These are phyloP conservation scores for Malthinus flaveolus DNA, from an alignment of 2,888 invertebrate genomes.

Conservation along the genomic window DNA sequence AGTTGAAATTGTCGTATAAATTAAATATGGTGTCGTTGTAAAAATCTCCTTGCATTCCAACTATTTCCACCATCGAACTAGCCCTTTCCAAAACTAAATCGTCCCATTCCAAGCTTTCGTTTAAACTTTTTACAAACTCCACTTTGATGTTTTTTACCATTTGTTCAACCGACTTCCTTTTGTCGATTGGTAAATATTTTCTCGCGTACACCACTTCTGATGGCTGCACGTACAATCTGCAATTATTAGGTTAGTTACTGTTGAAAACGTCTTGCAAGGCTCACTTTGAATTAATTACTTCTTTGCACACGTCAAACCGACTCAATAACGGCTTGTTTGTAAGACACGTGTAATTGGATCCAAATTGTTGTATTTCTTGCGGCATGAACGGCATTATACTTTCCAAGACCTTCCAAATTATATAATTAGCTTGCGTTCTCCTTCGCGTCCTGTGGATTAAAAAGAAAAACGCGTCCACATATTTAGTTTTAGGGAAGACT, in stretches of 20 bases:
- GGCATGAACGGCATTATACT: constrained; percentile 5
- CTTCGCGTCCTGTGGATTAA: constrained; percentile 19
- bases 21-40: constrained; percentile 34
- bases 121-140: constrained; percentile 30
- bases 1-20: constrained; percentile 19
- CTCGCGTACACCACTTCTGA: constrained; percentile 13
- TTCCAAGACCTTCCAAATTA: constrained; percentile 25
- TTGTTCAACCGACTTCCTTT: constrained; percentile 21
- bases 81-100: constrained; percentile 31
- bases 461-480: constrained; percentile 8
- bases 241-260: background rate
- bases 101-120: constrained; percentile 35
- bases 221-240: constrained; percentile 9
- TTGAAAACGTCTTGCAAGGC: background rate
- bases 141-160: constrained; percentile 31
- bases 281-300: background rate
- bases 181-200: constrained; percentile 20
- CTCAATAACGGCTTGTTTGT: background rate
- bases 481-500: constrained; percentile 12
- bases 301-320: constrained; percentile 3
- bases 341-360: constrained; percentile 6
- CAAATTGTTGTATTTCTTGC: constrained; percentile 1
- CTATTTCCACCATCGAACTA: constrained; percentile 29
- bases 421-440: constrained; percentile 26
- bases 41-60: constrained; percentile 38